Percentiles rank a stretch among this genome's conserved stretches.
phyloP scores from a whole-genome alignment of 2,888 invertebrate species.

The Micoletzkya japonica region DNA sequence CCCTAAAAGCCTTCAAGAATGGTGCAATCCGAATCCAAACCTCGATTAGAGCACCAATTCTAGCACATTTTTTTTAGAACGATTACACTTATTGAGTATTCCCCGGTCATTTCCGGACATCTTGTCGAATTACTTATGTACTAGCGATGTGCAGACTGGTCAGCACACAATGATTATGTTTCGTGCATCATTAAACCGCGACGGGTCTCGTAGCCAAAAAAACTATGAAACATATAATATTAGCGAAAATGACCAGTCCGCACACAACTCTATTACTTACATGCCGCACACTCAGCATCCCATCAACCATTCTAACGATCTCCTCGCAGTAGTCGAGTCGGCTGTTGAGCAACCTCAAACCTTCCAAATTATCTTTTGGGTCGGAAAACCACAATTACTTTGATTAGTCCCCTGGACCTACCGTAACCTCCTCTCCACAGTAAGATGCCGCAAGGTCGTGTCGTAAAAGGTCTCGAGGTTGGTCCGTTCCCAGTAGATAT shows the following conservation, averaged over 20 bases:
- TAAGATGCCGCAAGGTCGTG: conserved; percentile 76
- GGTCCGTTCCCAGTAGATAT: conserved; percentile 97
- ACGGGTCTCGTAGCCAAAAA: no score
- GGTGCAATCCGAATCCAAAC: no score
- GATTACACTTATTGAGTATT: no score
- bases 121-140: no score
- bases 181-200: no score
- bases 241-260: not conserved
- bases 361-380: not conserved
- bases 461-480: conserved; percentile 82
- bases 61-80: no score
- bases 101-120: no score
- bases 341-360: conserved; percentile 83
- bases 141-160: no score
- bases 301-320: conserved; percentile 82
- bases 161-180: not conserved
- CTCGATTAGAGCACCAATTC: no score
- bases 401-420: conserved; percentile 22
- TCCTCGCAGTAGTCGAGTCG: conserved; percentile 92
- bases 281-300: conserved; percentile 87
- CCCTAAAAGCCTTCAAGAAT: no score
- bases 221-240: no score
- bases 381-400: not conserved
- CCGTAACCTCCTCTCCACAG: conserved; percentile 44
- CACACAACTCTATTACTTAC: conserved; percentile 63